Base-by-base conservation (phyloP, 2,113 vertebrate genomes). In the Upupa epops region DNA sequence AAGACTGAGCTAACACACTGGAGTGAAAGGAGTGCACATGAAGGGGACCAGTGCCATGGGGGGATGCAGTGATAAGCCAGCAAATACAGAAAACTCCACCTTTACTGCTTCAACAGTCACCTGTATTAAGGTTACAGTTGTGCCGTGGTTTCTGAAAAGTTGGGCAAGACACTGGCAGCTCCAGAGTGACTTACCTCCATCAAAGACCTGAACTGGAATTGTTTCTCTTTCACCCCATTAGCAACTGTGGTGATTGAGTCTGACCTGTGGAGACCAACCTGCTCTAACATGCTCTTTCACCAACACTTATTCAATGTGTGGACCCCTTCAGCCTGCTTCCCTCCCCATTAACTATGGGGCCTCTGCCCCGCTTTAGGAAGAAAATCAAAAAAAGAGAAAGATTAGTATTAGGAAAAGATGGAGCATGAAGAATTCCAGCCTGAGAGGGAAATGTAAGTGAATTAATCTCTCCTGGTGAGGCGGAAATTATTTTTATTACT, bases 401-500 rank as follows among this genome's bases (percentile, higher is more conserved):
- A 45, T 32, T 36, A 24, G 58, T 65, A 60, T 92, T 93, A 92
- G 63, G 72, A 90, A 94, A 95, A 94, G 70, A 84, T 73, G 89
- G 66, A 78, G 63, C 71, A 73, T 59, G 71, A 94, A 68, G 36
- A 90, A 92, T 96, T 92, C 60, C 88, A 95, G 73, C 63, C 90
- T 79, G 63, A 89, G 71, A 93, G 63, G 49, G 13, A 68, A 91
- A 85, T 91, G 68, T 55, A 82, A 94, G 91, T n/a, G 87, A 92
- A 93, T 89, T 92, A 94, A 93, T 95, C 71, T 94, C 88, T 94
- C 89, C 75, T 88, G 82, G 89, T 94, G 93, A 94, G 82, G 82
- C 89, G 68, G 82, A 94, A 96, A 91, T 94, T 89, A 91, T 94
- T 96, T 95, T 91, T 92, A 84, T 96, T 92, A 48, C 81, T 73